phyloP scores from a whole-genome alignment of 2,113 vertebrate genomes.

The Antigone vipio region DNA sequence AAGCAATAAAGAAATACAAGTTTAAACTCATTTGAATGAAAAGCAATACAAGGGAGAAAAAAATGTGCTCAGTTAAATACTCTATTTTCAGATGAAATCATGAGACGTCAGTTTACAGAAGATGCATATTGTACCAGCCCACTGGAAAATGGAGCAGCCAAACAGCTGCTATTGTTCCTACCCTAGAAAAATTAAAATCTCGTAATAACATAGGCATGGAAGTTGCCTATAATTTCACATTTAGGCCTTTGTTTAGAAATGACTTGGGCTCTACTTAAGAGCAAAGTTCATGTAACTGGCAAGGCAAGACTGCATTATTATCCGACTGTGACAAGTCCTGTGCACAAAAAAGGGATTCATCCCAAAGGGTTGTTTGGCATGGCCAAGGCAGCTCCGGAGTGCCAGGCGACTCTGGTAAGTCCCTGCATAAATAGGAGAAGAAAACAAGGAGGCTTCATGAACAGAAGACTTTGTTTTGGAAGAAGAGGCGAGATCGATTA shows the following conservation, averaged over 20 bases:
- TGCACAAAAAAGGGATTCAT: slow-evolving; percentile 79
- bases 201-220: slow-evolving; percentile 78
- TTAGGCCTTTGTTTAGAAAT: slow-evolving; percentile 73
- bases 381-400: slow-evolving; percentile 21
- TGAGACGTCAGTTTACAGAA: slow-evolving; percentile 18
- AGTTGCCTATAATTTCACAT: slow-evolving; percentile 71
- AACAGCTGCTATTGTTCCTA: slow-evolving; percentile 63
- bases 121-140: neutral
- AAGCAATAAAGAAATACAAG: slow-evolving; percentile 14
- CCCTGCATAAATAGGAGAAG: slow-evolving; percentile 37
- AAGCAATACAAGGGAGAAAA: neutral
- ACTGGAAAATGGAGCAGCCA: slow-evolving; percentile 45
- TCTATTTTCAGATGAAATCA: slow-evolving; percentile 24
- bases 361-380: slow-evolving; percentile 55
- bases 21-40: slow-evolving; percentile 2
- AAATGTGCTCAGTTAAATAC: neutral
- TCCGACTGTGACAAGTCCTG: slow-evolving; percentile 43
- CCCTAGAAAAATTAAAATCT: slow-evolving; percentile 69
- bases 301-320: slow-evolving; percentile 67
- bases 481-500: neutral
- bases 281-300: slow-evolving; percentile 76
- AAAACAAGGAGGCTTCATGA: slow-evolving; percentile 56
- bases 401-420: slow-evolving; percentile 39
- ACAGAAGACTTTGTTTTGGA: slow-evolving; percentile 49
- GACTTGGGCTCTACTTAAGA: slow-evolving; percentile 58